A percentile compares a stretch with the other conserved stretches of the same genome.
These are phyloP conservation scores for Cylindroiulus punctatus DNA, from an alignment of 2,888 invertebrate genomes.

Conservation along the genomic window DNA sequence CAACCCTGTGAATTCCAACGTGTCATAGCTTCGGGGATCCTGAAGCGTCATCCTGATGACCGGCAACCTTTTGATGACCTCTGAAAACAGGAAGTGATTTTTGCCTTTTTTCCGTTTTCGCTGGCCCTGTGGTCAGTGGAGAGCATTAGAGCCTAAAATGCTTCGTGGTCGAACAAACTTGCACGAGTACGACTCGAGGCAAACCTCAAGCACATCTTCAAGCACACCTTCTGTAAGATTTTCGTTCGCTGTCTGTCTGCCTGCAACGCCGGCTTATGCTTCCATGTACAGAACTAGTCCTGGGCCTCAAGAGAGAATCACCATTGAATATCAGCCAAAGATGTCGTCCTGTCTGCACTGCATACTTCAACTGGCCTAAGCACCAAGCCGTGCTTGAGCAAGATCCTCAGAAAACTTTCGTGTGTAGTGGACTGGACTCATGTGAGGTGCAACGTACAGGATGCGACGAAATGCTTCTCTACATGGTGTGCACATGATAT, in stretches of 20 bases:
- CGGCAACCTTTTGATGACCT: too few species aligned
- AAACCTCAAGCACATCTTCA: neutral
- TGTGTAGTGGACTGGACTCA: neutral
- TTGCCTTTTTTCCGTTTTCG: neutral
- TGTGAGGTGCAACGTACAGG: neutral
- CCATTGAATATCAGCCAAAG: neutral
- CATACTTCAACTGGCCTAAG: too few species aligned
- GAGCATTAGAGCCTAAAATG: neutral
- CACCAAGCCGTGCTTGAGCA: too few species aligned
- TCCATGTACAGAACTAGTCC: slow-evolving; percentile 37
- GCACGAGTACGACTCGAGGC: neutral
- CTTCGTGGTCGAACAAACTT: neutral
- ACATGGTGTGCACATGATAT: slow-evolving; percentile 14
- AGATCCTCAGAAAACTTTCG: neutral
- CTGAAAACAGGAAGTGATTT: neutral
- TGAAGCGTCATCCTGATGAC: too few species aligned
- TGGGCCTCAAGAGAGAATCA: neutral
- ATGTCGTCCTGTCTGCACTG: neutral
- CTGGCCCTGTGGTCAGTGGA: neutral
- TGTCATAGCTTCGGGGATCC: too few species aligned
- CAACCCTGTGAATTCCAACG: neutral
- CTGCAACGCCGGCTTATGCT: slow-evolving; percentile 40
- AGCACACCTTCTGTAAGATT: slow-evolving; percentile 11
- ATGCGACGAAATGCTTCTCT: neutral
- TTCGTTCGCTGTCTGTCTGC: slow-evolving; percentile 14